Evolutionary conservation across 2,797 vertebrate genomes (phyloP).

Genomic region (Myotis findleyi): DNA sequence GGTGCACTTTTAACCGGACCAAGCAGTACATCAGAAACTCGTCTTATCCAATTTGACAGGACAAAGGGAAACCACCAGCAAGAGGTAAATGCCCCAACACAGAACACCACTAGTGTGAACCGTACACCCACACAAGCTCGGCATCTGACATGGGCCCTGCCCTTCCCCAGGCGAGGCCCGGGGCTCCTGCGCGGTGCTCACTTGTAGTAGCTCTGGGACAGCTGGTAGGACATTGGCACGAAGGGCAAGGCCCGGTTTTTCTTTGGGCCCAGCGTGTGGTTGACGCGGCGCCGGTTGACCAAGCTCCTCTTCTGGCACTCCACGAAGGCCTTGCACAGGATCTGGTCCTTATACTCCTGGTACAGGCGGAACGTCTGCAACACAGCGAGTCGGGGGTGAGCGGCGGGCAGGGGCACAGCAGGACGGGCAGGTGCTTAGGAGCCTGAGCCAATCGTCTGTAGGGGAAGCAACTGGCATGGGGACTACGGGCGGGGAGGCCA

Average conservation of each 20-base stretch:
- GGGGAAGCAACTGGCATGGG: accelerated
- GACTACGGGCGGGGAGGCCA: accelerated
- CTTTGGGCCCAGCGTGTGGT: conserved; percentile 91
- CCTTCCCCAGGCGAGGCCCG: neutral
- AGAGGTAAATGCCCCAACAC: neutral
- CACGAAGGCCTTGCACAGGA: conserved; percentile 93
- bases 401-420: accelerated
- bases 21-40: neutral
- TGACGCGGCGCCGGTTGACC: conserved; percentile 94
- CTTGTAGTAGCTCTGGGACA: conserved; percentile 97
- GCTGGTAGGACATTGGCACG: conserved; percentile 97
- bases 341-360: conserved; percentile 92
- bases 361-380: conserved; percentile 94
- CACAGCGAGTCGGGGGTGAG: neutral
- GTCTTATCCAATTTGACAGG: neutral
- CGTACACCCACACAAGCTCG: accelerated
- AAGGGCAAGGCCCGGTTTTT: conserved; percentile 95
- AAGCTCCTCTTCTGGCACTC: conserved; percentile 92
- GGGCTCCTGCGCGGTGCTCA: conserved; percentile 73
- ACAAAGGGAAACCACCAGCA: neutral
- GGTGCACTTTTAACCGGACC: neutral
- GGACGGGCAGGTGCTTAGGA: neutral
- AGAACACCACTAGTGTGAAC: accelerated
- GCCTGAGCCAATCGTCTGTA: accelerated
- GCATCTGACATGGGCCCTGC: neutral